phyloP scores from a whole-genome alignment of 2,113 vertebrate species.

The Peromyscus californicus region DNA sequence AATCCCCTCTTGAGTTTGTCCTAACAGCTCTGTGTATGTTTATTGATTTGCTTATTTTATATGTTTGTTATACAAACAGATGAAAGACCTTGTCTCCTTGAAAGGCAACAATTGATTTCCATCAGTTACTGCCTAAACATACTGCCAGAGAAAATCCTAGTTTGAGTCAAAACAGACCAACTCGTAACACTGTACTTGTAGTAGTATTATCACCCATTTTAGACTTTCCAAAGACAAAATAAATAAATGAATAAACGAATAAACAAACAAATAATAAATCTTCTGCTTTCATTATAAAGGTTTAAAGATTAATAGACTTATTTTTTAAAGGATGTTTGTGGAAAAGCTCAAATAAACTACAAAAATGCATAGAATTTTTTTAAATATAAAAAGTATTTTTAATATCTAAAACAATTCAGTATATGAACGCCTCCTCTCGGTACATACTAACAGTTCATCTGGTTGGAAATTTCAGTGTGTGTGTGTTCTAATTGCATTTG shows the following conservation, averaged over 20 bases:
- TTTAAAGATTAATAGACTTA: conserved; percentile 43
- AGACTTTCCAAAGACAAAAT: background rate
- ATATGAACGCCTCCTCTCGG: background rate
- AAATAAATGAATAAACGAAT: background rate
- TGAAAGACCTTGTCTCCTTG: background rate
- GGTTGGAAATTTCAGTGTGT: background rate
- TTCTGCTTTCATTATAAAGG: conserved; percentile 9
- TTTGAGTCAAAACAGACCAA: background rate
- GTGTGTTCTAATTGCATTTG: background rate
- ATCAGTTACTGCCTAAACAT: background rate
- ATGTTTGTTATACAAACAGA: background rate
- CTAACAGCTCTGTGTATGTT: background rate
- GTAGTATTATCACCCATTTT: background rate
- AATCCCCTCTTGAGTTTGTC: background rate
- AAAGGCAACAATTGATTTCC: background rate
- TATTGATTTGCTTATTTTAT: background rate
- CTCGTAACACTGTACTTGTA: background rate
- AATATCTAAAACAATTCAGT: background rate
- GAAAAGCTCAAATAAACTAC: conserved; percentile 43
- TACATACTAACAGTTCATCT: background rate
- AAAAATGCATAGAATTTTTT: conserved; percentile 18
- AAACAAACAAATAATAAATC: background rate
- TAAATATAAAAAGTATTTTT: conserved; percentile 32
- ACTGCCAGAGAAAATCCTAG: background rate
- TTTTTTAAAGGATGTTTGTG: background rate